These are phyloP conservation scores for Aphidoletes aphidimyza DNA, from an alignment of 2,888 invertebrate species.

Conservation along the genomic window DNA sequence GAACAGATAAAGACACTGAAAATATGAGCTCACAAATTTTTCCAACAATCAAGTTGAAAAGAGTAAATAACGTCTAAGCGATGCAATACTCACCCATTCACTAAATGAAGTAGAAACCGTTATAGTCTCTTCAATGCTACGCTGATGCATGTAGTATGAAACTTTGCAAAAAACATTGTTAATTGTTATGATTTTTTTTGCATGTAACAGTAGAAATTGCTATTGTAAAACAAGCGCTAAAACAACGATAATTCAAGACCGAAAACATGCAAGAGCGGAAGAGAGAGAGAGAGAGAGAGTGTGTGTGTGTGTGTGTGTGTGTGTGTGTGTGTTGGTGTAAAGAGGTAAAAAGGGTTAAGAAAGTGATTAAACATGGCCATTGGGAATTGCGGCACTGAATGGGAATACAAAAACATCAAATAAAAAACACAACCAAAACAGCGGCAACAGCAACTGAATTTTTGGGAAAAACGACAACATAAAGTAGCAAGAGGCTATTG, in stretches of 20 bases:
- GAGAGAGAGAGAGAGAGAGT: not conserved
- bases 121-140: too few species aligned
- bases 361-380: constrained; percentile 39
- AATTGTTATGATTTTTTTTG: constrained; percentile 12
- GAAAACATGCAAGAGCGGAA: not conserved
- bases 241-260: not conserved
- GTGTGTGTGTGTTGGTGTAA: not conserved
- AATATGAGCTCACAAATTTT: too few species aligned
- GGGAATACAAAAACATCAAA: not conserved
- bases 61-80: not conserved
- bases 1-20: not conserved
- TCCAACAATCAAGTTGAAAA: not conserved
- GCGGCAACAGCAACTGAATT: not conserved
- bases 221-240: not conserved
- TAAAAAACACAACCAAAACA: too few species aligned
- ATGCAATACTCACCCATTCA: not conserved
- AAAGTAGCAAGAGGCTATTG: not conserved
- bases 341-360: constrained; percentile 44
- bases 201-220: not conserved
- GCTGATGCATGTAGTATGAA: too few species aligned
- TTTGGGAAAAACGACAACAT: not conserved
- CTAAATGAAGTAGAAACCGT: not conserved
- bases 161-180: not conserved
- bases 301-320: too few species aligned
- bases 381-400: constrained; percentile 14